Percentiles rank a stretch among this genome's conserved stretches.
Evolutionary conservation across 37 sponge, comb jelly and placozoan genomes (phyloP).

Genomic region (Bolinopsis microptera): DNA sequence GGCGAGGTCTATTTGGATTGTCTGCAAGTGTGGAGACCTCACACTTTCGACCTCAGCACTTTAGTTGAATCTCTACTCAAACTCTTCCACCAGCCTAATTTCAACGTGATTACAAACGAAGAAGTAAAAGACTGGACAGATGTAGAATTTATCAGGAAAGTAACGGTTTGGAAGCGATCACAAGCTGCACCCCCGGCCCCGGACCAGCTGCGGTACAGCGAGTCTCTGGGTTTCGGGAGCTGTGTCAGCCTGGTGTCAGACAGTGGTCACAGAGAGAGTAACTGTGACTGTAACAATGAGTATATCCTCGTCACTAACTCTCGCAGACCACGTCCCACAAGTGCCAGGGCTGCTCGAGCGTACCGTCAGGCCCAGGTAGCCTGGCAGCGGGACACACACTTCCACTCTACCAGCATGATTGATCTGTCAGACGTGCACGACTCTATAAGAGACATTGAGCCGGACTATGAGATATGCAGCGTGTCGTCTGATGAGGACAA

Average conservation of each 20-base stretch:
- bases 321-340: neutral
- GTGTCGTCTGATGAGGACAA: slow-evolving; percentile 47
- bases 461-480: slow-evolving; percentile 60
- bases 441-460: neutral
- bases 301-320: slow-evolving; percentile 62
- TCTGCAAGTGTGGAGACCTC: neutral
- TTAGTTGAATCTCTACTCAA: slow-evolving; percentile 4
- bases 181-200: neutral
- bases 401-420: slow-evolving; percentile 28
- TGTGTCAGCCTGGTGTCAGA: neutral
- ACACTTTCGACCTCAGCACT: neutral
- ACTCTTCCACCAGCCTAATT: slow-evolving; percentile 49
- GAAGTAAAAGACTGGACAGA: slow-evolving; percentile 30
- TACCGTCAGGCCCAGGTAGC: neutral
- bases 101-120: neutral
- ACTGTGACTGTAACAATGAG: slow-evolving; percentile 57
- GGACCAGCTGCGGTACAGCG: neutral
- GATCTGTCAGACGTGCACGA: slow-evolving; percentile 49
- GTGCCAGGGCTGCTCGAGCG: slow-evolving; percentile 9
- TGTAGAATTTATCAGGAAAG: slow-evolving; percentile 34
- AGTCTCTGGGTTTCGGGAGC: slow-evolving; percentile 32
- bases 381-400: neutral
- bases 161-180: neutral
- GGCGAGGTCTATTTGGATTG: slow-evolving; percentile 10
- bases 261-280: slow-evolving; percentile 12